Evolutionary conservation across 2,888 invertebrate species (phyloP).

Genomic region (Metacarcinus magister): DNA sequence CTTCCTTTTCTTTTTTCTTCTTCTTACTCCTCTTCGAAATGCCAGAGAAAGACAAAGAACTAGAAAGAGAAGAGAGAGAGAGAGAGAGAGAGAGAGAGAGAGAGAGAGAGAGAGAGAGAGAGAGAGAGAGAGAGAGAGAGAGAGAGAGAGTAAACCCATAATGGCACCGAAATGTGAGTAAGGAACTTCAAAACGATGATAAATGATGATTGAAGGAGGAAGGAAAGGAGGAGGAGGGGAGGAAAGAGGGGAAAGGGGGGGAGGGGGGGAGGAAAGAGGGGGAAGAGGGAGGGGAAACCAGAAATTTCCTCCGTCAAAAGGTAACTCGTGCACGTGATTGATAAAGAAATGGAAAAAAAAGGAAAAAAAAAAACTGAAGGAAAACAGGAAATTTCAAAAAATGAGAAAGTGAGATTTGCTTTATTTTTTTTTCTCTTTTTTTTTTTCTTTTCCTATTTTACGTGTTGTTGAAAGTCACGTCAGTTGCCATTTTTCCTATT

Average conservation of each 20-base stretch:
- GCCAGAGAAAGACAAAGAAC: neutral
- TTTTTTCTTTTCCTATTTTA: no score
- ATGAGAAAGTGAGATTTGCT: no score
- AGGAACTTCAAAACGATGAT: conserved; percentile 8
- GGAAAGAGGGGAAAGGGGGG: neutral
- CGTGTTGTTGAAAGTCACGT: no score
- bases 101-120: conserved; percentile 11
- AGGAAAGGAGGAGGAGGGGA: neutral
- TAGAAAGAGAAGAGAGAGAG: neutral
- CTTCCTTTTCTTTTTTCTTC: no score
- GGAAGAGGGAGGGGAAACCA: no score
- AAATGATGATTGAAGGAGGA: neutral
- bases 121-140: conserved; percentile 26
- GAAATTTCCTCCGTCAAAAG: no score
- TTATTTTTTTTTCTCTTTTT: no score
- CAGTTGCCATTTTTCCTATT: no score
- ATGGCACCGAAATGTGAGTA: neutral
- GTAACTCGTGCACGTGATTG: no score
- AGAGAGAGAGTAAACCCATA: neutral
- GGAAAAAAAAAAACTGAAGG: neutral
- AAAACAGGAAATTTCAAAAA: no score
- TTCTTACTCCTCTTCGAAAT: no score
- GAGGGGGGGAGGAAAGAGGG: neutral
- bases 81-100: conserved; percentile 4
- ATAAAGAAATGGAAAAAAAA: neutral